phyloP scores from a whole-genome alignment of 1,140 invertebrate genomes.

The Pogonomyrmex barbatus region DNA sequence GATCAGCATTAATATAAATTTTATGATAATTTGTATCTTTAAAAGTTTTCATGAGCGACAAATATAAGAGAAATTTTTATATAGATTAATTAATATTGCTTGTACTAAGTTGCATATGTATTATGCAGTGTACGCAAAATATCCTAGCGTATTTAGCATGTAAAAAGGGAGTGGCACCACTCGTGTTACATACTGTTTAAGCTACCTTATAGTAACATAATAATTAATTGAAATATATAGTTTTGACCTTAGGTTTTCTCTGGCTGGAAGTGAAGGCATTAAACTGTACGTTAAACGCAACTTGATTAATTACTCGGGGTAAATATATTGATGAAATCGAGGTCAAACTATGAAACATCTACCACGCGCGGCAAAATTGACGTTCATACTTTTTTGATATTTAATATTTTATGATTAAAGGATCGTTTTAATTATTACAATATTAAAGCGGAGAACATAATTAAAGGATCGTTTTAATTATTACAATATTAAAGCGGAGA shows the following conservation, averaged over 20 bases:
- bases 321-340: neutral
- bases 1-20: neutral
- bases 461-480: neutral
- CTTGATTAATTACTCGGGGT: slow-evolving; percentile 13
- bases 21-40: neutral
- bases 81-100: neutral
- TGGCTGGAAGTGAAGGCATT: slow-evolving; percentile 2
- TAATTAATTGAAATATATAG: neutral
- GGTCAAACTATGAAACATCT: neutral
- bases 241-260: neutral
- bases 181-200: neutral
- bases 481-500: neutral
- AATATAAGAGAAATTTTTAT: slow-evolving; percentile 3
- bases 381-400: neutral
- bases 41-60: neutral
- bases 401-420: neutral
- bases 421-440: neutral
- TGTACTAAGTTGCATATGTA: neutral
- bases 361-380: neutral
- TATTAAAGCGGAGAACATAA: neutral
- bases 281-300: slow-evolving; percentile 2
- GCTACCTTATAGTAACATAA: neutral
- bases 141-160: neutral
- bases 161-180: slow-evolving; percentile 6
- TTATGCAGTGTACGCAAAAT: neutral